phyloP scores from a whole-genome alignment of 2,113 vertebrate species.

The Notothenia rossii region DNA sequence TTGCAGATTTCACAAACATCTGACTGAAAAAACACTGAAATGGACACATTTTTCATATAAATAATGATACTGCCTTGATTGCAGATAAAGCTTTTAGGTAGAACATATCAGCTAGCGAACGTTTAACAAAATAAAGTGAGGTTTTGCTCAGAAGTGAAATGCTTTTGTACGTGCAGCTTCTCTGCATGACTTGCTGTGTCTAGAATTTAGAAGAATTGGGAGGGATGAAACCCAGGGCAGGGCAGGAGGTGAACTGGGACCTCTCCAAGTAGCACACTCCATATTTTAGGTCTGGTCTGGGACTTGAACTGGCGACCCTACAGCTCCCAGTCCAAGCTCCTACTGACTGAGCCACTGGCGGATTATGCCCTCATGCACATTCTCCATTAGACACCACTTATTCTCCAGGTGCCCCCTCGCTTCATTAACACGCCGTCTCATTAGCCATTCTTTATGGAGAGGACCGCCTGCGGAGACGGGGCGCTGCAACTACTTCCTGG shows the following conservation, averaged over 20 bases:
- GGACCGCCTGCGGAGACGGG: slow-evolving; percentile 45
- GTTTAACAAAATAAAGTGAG: not conserved
- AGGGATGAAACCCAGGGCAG: no score
- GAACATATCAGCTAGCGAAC: not conserved
- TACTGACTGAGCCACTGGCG: no score
- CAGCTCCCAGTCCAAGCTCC: no score
- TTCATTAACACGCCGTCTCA: slow-evolving; percentile 58
- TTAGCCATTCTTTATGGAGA: slow-evolving; percentile 60
- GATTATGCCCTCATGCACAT: not conserved
- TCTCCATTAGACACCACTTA: not conserved
- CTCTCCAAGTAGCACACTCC: no score
- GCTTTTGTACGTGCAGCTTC: not conserved
- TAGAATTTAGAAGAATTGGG: no score
- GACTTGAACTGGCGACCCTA: no score
- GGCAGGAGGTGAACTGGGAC: no score
- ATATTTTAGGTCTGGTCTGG: no score
- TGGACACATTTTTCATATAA: not conserved
- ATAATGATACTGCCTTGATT: not conserved
- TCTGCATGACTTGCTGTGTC: not conserved
- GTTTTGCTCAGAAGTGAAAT: not conserved
- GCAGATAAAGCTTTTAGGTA: not conserved
- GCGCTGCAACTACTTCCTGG: slow-evolving; percentile 57
- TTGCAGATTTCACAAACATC: not conserved
- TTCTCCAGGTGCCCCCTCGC: slow-evolving; percentile 29
- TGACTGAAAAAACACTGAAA: not conserved